phyloP scores from a whole-genome alignment of 2,888 invertebrate genomes.

The Phania funesta region DNA sequence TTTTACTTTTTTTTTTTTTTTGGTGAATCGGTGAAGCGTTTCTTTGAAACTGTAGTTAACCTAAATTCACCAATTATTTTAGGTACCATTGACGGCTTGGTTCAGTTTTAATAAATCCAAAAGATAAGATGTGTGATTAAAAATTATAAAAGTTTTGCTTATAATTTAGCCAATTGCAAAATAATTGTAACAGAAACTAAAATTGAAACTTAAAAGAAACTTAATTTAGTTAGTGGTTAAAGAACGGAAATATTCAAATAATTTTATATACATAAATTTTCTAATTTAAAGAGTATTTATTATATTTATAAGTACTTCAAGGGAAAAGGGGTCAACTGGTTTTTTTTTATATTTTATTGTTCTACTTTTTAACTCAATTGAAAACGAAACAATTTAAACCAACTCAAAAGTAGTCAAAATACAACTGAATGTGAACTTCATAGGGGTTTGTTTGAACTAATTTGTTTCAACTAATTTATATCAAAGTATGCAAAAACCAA shows the following conservation, averaged over 20 bases:
- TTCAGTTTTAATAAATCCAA: constrained; percentile 38
- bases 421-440: constrained; percentile 47
- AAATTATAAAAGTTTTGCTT: constrained; percentile 40
- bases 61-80: constrained; percentile 57
- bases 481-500: constrained; percentile 67
- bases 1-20: constrained; percentile 53
- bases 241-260: constrained; percentile 28
- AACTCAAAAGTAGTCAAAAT: constrained; percentile 58
- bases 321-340: not conserved
- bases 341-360: constrained; percentile 36
- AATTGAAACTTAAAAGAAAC: constrained; percentile 29
- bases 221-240: constrained; percentile 26
- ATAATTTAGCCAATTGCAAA: constrained; percentile 75
- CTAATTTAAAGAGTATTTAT: constrained; percentile 52
- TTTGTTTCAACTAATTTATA: constrained; percentile 48
- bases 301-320: not conserved
- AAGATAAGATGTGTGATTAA: constrained; percentile 56
- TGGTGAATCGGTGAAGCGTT: constrained; percentile 73
- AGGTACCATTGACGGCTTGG: constrained; percentile 47
- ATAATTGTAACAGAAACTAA: constrained; percentile 59
- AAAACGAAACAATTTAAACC: constrained; percentile 50
- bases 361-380: constrained; percentile 64
- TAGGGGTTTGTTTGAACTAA: constrained; percentile 37
- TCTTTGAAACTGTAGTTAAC: constrained; percentile 68
- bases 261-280: constrained; percentile 58